Percentiles rank a stretch among this genome's conserved stretches.
These are phyloP conservation scores for Spodoptera picta DNA, from an alignment of 2,888 invertebrate genomes.

Conservation along the genomic window DNA sequence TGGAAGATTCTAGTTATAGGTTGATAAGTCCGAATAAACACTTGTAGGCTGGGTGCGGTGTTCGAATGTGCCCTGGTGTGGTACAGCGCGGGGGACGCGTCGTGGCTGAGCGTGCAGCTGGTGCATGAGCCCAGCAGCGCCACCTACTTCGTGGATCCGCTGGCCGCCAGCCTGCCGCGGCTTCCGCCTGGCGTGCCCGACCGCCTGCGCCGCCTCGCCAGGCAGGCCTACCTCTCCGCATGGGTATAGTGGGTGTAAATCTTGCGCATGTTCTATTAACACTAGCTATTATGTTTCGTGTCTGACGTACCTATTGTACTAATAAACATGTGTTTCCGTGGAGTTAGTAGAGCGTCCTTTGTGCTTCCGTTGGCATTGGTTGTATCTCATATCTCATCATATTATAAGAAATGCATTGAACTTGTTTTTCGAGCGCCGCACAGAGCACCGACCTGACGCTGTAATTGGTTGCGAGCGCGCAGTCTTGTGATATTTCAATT, in stretches of 20 bases:
- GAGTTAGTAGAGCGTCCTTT: too few relatives aligned
- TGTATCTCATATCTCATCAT: neutral
- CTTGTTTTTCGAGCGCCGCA: neutral
- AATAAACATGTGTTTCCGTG: too few relatives aligned
- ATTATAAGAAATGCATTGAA: slow-evolving; percentile 1
- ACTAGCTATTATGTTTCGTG: neutral
- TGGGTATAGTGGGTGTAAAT: slow-evolving; percentile 67
- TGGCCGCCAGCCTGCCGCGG: slow-evolving; percentile 42
- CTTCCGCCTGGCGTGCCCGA: slow-evolving; percentile 57
- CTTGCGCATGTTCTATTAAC: neutral
- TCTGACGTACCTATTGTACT: too few relatives aligned
- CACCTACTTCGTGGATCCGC: slow-evolving; percentile 58
- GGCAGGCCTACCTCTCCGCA: slow-evolving; percentile 62
- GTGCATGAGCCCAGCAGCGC: slow-evolving; percentile 67
- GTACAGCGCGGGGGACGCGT: slow-evolving; percentile 67
- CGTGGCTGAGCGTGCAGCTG: slow-evolving; percentile 66
- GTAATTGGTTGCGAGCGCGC: slow-evolving; percentile 35
- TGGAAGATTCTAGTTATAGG: too few relatives aligned
- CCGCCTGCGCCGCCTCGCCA: slow-evolving; percentile 58
- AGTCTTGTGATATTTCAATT: slow-evolving; percentile 26
- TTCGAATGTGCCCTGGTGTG: slow-evolving; percentile 73
- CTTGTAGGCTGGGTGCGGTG: slow-evolving; percentile 64
- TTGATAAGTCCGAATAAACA: neutral
- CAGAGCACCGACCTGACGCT: slow-evolving; percentile 17
- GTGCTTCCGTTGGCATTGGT: neutral